Evolutionary conservation across 2,797 vertebrate genomes (phyloP).

Genomic region (Graptemys geographica): DNA sequence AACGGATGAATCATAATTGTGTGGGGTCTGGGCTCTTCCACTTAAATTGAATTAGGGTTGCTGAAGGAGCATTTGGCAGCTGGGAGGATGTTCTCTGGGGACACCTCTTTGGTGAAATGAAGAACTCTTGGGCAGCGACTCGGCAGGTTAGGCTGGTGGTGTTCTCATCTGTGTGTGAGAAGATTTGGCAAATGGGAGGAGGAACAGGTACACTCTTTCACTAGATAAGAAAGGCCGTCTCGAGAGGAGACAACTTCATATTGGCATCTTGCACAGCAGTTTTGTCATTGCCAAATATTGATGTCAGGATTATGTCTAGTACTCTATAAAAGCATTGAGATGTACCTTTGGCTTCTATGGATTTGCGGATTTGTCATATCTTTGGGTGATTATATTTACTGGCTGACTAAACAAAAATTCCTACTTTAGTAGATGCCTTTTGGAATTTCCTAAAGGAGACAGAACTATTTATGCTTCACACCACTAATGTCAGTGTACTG

Average conservation of each 20-base stretch:
- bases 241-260: not conserved
- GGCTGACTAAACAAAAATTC: not conserved
- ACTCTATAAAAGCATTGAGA: not conserved
- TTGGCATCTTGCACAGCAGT: not conserved
- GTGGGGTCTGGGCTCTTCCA: not conserved
- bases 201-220: not conserved
- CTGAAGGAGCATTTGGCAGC: not conserved
- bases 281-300: not conserved
- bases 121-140: not conserved
- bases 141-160: not conserved
- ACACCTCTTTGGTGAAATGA: not conserved
- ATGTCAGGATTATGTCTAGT: not conserved
- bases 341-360: not conserved
- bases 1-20: not conserved
- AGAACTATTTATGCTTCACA: not conserved
- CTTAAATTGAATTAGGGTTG: not conserved
- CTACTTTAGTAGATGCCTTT: not conserved
- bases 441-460: not conserved
- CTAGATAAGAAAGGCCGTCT: fast-evolving
- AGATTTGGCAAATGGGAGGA: not conserved
- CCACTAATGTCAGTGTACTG: not conserved
- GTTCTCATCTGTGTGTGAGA: not conserved
- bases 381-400: not conserved
- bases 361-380: not conserved
- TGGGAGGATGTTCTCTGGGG: not conserved